Evolutionary conservation across 1,140 invertebrate genomes (phyloP), one percentile per base, ranked within the genome.

Genomic region (Sitobion miscanthi): DNA sequence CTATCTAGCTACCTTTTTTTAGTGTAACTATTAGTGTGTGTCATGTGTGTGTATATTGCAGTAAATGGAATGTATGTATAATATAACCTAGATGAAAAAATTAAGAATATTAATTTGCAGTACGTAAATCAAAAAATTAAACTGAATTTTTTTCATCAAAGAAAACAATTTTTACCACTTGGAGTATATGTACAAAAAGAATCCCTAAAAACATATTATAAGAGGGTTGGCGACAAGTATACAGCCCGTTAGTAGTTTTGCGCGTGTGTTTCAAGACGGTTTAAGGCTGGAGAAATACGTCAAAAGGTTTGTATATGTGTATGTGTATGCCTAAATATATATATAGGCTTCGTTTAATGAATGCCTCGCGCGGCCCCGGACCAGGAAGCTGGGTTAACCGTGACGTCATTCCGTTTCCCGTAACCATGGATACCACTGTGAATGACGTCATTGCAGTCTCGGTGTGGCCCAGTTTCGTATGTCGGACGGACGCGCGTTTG

Each of bases 401-500:
- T 93, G 91, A 93, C 91, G 91, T 93, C 91, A 93, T 93, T 42
- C 91, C 49, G 49, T 57, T 42, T 38, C 47, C 77, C 82, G 91
- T 93, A 85, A 93, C 91, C 82, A 86, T 85, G 52, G 91, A 52
- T 14, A 93, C 52, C 21, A 42, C 21, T 11, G 69, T 82, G 91
- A 85, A 93, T 93, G 91, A 93, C 91, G 91, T 93, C 91, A 93
- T 93, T 93, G 91, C 91, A 45, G 90, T 83, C 45, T 83, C 90
- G 77, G 90, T 49, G 82, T 93, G 91, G 23, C 91, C 91, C 82
- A 93, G 91, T 93, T 93, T 93, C 49, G 82, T 38, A 21, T n/a
- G 82, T 85, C 82, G 77, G 49, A 52, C 49, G 49, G 49, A 93
- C 91, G 91, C 91, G 91, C 77, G 91, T 93, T 86, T 93, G 91